Conservation (phyloP, 2,797 vertebrate species). For the Anguilla marmorata region DNA sequence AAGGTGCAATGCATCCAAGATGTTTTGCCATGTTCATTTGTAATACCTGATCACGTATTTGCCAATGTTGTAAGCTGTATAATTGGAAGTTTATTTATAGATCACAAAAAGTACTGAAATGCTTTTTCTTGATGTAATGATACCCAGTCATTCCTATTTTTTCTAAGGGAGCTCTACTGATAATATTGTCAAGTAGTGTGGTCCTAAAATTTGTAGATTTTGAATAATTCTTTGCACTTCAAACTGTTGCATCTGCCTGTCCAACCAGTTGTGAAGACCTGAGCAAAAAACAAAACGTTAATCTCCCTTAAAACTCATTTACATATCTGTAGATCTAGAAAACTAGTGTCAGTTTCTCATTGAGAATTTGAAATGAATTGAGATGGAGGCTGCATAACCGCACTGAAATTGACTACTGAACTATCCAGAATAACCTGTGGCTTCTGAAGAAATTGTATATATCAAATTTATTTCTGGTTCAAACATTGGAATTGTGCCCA, state of each 20-base stretch:
- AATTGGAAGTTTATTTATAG: neutral
- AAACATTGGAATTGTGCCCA: neutral
- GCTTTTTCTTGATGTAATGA: neutral
- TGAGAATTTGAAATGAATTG: neutral
- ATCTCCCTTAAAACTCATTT: neutral
- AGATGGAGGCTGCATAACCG: neutral
- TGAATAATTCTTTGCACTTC: neutral
- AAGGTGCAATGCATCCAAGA: constrained; percentile 1
- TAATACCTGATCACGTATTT: constrained; percentile 36
- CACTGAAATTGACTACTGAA: neutral
- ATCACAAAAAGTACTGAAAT: too few relatives aligned
- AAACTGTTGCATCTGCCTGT: neutral
- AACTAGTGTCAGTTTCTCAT: neutral
- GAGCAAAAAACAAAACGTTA: neutral
- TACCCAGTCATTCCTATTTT: neutral
- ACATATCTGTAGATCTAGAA: neutral
- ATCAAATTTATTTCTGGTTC: neutral
- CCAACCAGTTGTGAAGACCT: neutral
- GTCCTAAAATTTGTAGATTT: neutral
- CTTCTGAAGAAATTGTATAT: neutral
- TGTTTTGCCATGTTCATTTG: neutral
- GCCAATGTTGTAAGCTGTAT: neutral
- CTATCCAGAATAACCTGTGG: neutral
- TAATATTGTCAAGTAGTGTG: neutral
- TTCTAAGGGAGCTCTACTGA: too few relatives aligned